Base-by-base conservation (phyloP, 2,888 invertebrate genomes). In the Ptychoptera albimana region DNA sequence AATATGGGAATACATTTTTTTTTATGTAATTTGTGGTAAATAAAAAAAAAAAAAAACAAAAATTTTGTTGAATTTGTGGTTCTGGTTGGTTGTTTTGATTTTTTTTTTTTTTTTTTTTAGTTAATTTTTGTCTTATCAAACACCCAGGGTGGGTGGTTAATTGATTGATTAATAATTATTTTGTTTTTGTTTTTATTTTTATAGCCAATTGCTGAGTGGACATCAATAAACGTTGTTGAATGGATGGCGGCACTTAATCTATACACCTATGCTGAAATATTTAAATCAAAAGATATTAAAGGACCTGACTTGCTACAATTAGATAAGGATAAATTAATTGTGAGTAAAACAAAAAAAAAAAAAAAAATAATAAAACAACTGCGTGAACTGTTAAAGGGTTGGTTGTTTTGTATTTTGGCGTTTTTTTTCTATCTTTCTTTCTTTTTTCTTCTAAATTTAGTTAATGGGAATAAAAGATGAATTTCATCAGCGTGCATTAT, bases 191-290 rank as follows among this genome's bases (percentile, higher is more conserved):
- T 51, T 48, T 51, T 55, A 51, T 52, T 56, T 51, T 69, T 70
- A 12, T 67, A 82, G 82, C 73, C 77, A 45, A 68, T 81, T 51
- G 67, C 69, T 51, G 75, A 80, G 57, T 83, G 82, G 83, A 73
- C 75, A 35, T 72, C 75, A 44, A 61, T 71, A 43, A 75, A 81
- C 59, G 80, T 82, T 37, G 71, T 78, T 46, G 80, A 82, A 64
- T 82, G 81, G 79, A 77, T 82, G 79, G 77, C 80, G 44, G 77
- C 77, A 42, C 62, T 79, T 46, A 81, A 82, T 61, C 67, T 83
- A 47, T 79, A 78, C 62, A 70, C 77, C 49, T 79, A 80, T 63
- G 73, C 75, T 47, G 80, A 80, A 56, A 69, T 79, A 48, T 82
- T 82, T 67, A 73, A 76, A 55, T 76, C 77, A 53, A 74, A 76